Conservation (phyloP, 2,113 vertebrate species). For the Tachycineta bicolor region DNA sequence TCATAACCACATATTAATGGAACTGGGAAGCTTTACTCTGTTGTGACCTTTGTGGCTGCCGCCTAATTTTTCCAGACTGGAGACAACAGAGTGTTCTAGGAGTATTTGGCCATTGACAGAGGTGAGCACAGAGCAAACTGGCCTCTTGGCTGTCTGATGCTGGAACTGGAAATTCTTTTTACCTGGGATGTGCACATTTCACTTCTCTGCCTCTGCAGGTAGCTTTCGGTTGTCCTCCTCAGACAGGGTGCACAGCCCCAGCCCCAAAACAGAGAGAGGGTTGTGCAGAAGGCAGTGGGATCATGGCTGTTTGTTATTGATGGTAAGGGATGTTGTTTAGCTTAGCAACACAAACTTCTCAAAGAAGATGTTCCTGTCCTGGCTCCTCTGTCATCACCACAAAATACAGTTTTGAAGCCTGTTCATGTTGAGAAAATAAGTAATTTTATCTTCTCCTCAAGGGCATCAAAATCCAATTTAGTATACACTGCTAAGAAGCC, state of each 20-base stretch:
- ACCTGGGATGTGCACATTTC: background rate
- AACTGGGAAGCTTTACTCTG: background rate
- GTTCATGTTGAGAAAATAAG: conserved; percentile 53
- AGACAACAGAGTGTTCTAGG: background rate
- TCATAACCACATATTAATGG: background rate
- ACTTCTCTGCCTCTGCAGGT: rapidly evolving
- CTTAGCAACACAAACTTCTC: background rate
- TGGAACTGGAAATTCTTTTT: background rate
- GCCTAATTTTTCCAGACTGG: background rate
- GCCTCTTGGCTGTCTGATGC: background rate
- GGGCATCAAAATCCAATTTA: conserved; percentile 65
- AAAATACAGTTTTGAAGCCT: conserved; percentile 33
- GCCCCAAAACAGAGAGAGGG: background rate
- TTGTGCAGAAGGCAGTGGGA: background rate
- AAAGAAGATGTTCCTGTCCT: background rate
- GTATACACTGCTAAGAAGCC: conserved; percentile 43
- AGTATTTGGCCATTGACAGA: background rate
- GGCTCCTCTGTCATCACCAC: background rate
- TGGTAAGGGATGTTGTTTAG: background rate
- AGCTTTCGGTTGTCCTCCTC: rapidly evolving
- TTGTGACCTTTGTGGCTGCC: background rate
- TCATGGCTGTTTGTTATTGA: background rate
- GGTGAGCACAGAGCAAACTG: background rate
- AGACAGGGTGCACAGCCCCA: rapidly evolving
- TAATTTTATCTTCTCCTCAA: conserved; percentile 63